Evolutionary conservation across 2,888 invertebrate genomes (phyloP).

Genomic region (Dorcus parallelipipedus): DNA sequence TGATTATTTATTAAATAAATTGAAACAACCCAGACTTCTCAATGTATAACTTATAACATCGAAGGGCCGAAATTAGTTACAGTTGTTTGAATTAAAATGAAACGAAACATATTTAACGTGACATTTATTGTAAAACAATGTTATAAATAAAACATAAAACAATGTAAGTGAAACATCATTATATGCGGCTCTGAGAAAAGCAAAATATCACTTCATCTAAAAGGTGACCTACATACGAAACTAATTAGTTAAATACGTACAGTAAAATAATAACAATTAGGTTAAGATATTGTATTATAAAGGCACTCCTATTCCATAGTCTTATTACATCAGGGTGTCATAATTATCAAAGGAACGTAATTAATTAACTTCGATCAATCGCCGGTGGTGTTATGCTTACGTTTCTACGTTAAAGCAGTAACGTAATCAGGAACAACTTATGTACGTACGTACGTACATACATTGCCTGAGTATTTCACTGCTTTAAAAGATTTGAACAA

Average conservation of each 20-base stretch:
- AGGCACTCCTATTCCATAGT: constrained; percentile 47
- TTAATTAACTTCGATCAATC: constrained; percentile 2
- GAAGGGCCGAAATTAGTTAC: too few relatives aligned
- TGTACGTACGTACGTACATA: too few relatives aligned
- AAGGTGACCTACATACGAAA: not conserved
- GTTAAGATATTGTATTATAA: constrained; percentile 35
- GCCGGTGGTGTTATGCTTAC: not conserved
- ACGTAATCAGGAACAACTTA: too few relatives aligned
- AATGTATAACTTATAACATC: too few relatives aligned
- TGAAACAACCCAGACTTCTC: too few relatives aligned
- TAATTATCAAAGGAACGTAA: constrained; percentile 28
- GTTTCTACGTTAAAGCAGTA: not conserved
- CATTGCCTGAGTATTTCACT: too few relatives aligned
- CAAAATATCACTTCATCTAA: constrained; percentile 31
- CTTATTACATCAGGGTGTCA: constrained; percentile 21
- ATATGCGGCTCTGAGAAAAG: constrained; percentile 20
- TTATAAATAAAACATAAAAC: constrained; percentile 38
- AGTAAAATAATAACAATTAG: constrained; percentile 31
- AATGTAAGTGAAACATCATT: constrained; percentile 24
- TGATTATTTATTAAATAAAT: too few relatives aligned
- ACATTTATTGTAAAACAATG: constrained; percentile 45
- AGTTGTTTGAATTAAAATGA: not conserved
- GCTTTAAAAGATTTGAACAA: too few relatives aligned
- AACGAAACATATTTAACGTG: constrained; percentile 28
- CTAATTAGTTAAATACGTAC: not conserved